Percentiles rank a stretch among this genome's conserved stretches.
Conservation (phyloP, 2,797 vertebrate species). For the Bryconaethiops microstoma region DNA sequence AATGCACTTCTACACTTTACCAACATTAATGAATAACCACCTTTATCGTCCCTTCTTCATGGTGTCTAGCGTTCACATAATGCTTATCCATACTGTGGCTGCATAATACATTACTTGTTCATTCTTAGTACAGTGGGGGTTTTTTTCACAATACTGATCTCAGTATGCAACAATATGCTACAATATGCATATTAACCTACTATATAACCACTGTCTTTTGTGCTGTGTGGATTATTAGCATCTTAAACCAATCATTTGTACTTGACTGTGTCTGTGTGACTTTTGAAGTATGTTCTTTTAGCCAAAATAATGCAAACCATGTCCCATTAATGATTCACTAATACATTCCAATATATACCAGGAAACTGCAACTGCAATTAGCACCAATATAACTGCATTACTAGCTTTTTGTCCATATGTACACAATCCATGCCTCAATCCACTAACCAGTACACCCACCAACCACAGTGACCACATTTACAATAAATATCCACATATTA, state of each 20-base stretch:
- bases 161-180: too few species aligned
- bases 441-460: background rate
- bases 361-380: background rate
- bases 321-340: too few species aligned
- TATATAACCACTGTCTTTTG: background rate
- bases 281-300: background rate
- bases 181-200: too few species aligned
- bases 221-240: background rate
- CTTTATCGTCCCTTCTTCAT: background rate
- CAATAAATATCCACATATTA: background rate
- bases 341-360: background rate
- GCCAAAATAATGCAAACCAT: too few species aligned
- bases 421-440: background rate
- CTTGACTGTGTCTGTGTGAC: background rate
- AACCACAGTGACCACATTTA: background rate
- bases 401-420: background rate
- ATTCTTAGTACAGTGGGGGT: too few species aligned
- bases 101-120: too few species aligned
- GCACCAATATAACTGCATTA: background rate
- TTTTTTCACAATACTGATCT: too few species aligned
- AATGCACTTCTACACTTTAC: background rate
- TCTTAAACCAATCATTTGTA: background rate
- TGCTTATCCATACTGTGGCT: too few species aligned
- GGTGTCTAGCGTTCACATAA: background rate
- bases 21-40: background rate